A percentile compares a stretch with the other conserved stretches of the same genome.
These are phyloP conservation scores for Piezodorus guildinii DNA, from an alignment of 1,140 invertebrate species.

Conservation along the genomic window DNA sequence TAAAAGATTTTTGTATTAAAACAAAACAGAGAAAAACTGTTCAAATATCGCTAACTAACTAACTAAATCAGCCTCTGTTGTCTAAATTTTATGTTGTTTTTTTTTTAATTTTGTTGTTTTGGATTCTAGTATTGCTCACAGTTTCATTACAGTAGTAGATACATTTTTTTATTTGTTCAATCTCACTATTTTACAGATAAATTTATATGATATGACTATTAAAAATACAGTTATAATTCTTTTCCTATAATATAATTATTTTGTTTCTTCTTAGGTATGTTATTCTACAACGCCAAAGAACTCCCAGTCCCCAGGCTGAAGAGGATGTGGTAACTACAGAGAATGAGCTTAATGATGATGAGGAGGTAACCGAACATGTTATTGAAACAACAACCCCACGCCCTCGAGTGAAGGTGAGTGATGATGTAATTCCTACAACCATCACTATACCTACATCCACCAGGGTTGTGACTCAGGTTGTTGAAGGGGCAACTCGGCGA, in stretches of 20 bases:
- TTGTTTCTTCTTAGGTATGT: constrained; percentile 29
- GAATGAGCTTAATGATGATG: constrained; percentile 27
- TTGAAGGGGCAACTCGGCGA: constrained; percentile 30
- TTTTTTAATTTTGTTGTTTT: too few species aligned
- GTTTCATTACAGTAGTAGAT: too few species aligned
- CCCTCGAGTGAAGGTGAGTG: constrained; percentile 29
- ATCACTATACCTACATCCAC: constrained; percentile 25
- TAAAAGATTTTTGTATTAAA: too few species aligned
- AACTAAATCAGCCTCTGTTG: too few species aligned
- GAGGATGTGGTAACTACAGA: constrained; percentile 27
- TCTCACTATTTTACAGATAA: not conserved
- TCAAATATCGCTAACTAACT: too few species aligned
- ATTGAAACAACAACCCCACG: constrained; percentile 20
- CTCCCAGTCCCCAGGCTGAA: constrained; percentile 26
- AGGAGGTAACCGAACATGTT: constrained; percentile 20
- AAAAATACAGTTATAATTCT: too few species aligned
- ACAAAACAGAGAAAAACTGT: too few species aligned
- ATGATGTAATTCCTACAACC: constrained; percentile 18
- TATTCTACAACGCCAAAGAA: constrained; percentile 30
- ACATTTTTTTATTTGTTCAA: not conserved
- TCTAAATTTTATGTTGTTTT: too few species aligned
- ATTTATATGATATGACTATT: too few species aligned
- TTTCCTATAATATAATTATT: not conserved
- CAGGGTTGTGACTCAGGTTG: constrained; percentile 29
- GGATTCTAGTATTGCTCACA: too few species aligned